Evolutionary conservation across 2,797 vertebrate species (phyloP).

Genomic region (Parambassis ranga): DNA sequence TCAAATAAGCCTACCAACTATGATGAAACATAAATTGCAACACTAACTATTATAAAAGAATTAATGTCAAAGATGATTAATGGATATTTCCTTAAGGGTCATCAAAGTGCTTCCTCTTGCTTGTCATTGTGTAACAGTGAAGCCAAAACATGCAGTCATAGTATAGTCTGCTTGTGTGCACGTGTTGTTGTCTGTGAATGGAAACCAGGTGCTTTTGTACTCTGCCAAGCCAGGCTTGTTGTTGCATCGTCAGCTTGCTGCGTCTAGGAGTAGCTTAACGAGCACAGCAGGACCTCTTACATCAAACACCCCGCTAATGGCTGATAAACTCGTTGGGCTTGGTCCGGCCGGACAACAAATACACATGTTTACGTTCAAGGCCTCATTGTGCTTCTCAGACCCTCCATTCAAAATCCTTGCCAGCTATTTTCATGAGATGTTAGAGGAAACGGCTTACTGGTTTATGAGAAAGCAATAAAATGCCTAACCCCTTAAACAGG

Average conservation of each 20-base stretch:
- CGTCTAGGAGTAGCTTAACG: conserved; percentile 52
- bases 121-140: conserved; percentile 6
- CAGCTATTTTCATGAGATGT: conserved; percentile 59
- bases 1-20: not conserved
- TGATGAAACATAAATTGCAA: not conserved
- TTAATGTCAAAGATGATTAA: not conserved
- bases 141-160: conserved; percentile 24
- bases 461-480: conserved; percentile 70
- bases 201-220: conserved; percentile 68
- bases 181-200: conserved; percentile 49
- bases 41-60: not conserved
- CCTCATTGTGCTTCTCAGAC: conserved; percentile 9
- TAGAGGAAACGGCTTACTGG: conserved; percentile 39
- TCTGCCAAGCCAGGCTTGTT: conserved; percentile 40
- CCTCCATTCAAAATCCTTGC: conserved; percentile 6
- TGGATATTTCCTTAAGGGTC: not conserved
- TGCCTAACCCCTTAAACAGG: conserved; percentile 47
- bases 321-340: conserved; percentile 55
- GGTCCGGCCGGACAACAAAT: conserved; percentile 51
- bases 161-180: conserved; percentile 9
- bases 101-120: not conserved
- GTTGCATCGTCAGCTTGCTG: conserved; percentile 68
- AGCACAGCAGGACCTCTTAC: conserved; percentile 61
- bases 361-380: conserved; percentile 22
- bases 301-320: conserved; percentile 67